phyloP scores from a whole-genome alignment of 2,797 vertebrate species.

The Tragopan temminckii region DNA sequence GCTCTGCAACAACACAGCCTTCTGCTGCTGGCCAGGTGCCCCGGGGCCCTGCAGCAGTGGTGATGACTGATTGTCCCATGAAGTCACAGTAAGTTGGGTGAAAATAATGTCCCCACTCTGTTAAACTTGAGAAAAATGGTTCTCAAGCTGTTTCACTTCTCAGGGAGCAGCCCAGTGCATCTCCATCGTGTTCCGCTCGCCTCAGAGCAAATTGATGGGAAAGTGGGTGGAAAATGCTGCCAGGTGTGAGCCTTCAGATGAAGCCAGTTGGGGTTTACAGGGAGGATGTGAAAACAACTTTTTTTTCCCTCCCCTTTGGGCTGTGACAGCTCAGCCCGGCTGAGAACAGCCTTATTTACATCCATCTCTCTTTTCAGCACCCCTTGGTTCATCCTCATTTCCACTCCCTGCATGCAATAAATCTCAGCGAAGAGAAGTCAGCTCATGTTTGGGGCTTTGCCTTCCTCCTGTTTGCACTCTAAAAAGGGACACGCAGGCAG shows the following conservation, averaged over 20 bases:
- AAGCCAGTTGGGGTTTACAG: neutral
- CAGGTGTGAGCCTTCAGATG: neutral
- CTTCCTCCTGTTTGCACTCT: neutral
- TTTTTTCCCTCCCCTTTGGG: neutral
- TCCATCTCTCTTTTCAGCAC: neutral
- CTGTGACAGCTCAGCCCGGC: neutral
- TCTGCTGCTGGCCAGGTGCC: neutral
- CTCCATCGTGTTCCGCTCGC: neutral
- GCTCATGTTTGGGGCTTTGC: neutral
- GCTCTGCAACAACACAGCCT: neutral
- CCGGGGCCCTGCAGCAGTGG: neutral
- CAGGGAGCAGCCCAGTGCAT: neutral
- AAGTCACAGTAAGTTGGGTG: neutral
- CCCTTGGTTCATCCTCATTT: neutral
- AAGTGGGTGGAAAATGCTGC: rapidly evolving
- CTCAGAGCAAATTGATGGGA: neutral
- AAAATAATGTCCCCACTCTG: constrained; percentile 30
- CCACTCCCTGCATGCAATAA: neutral
- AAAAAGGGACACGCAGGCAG: neutral
- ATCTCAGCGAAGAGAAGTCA: neutral
- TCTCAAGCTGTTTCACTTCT: neutral
- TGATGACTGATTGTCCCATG: neutral
- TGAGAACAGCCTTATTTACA: neutral
- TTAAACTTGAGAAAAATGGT: constrained; percentile 43
- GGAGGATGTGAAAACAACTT: neutral